These are phyloP conservation scores for Drosophila melanogaster DNA, from an alignment of 1,140 invertebrate species.

Conservation along the genomic window DNA sequence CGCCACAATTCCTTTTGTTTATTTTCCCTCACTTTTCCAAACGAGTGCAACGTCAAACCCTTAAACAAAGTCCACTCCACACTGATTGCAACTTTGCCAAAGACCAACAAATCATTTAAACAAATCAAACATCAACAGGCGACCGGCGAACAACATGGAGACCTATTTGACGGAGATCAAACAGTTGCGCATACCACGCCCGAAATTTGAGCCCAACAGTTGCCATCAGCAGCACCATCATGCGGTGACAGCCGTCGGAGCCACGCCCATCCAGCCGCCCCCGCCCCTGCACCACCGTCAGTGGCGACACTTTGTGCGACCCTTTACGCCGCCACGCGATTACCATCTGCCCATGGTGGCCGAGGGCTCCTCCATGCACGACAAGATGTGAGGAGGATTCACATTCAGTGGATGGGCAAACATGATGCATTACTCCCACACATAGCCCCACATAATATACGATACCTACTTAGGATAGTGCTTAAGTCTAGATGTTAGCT, in stretches of 20 bases:
- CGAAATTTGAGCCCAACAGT: constrained; percentile 91
- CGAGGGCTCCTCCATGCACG: constrained; percentile 57
- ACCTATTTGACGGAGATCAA: constrained; percentile 93
- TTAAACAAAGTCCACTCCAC: constrained; percentile 40
- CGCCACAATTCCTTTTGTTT: neutral
- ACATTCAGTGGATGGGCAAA: neutral
- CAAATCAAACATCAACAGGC: constrained; percentile 72
- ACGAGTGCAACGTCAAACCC: constrained; percentile 32
- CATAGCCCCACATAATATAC: constrained; percentile 17
- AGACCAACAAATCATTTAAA: constrained; percentile 74
- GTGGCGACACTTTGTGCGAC: constrained; percentile 83
- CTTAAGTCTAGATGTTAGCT: constrained; percentile 69
- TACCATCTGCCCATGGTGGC: constrained; percentile 70
- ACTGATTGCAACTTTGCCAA: constrained; percentile 72
- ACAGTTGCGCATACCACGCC: constrained; percentile 91
- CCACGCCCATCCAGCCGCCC: constrained; percentile 47
- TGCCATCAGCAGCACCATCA: constrained; percentile 87
- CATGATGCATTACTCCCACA: neutral
- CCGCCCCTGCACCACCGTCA: constrained; percentile 65
- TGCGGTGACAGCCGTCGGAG: constrained; percentile 87
- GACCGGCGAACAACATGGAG: constrained; percentile 87
- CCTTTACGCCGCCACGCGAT: constrained; percentile 82
- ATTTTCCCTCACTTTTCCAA: constrained; percentile 21
- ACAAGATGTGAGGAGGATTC: constrained; percentile 55
- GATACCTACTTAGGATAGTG: constrained; percentile 55